Conservation (phyloP, 2,888 invertebrate species). For the Eupithecia insigniata region DNA sequence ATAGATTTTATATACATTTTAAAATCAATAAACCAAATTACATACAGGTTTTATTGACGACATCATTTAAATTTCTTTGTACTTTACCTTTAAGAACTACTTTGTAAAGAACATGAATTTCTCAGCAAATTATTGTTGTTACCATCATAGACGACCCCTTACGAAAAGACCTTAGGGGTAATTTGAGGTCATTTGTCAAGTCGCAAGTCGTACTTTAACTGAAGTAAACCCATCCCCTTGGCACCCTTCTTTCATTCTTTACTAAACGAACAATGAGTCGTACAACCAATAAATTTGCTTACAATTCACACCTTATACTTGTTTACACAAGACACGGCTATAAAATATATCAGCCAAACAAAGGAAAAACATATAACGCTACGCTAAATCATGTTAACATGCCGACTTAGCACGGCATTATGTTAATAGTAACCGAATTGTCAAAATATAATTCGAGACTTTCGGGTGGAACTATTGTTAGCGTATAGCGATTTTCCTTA, state of each 20-base stretch:
- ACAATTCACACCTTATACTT: conserved; percentile 79
- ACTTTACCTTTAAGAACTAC: neutral
- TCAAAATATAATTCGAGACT: conserved; percentile 73
- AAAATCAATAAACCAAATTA: neutral
- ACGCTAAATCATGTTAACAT: conserved; percentile 70
- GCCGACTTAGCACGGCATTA: conserved; percentile 64
- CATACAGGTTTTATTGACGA: neutral
- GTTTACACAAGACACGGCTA: conserved; percentile 81
- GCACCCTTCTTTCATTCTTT: conserved; percentile 59
- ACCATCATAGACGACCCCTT: neutral
- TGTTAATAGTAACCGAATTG: conserved; percentile 76
- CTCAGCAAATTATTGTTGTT: neutral
- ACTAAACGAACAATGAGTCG: conserved; percentile 66
- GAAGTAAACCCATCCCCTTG: conserved; percentile 48
- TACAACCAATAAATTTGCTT: conserved; percentile 78
- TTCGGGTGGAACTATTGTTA: conserved; percentile 36
- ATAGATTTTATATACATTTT: neutral
- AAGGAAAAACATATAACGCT: conserved; percentile 74
- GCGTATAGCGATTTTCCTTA: conserved; percentile 49
- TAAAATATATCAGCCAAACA: conserved; percentile 79
- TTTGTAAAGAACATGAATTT: neutral
- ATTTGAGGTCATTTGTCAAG: conserved; percentile 45
- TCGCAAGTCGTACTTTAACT: conserved; percentile 38
- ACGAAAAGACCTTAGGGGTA: conserved; percentile 2
- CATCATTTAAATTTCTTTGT: neutral